Percentiles rank a stretch among this genome's conserved stretches.
Evolutionary conservation across 2,113 vertebrate genomes (phyloP).

Genomic region (Leptosomus discolor): DNA sequence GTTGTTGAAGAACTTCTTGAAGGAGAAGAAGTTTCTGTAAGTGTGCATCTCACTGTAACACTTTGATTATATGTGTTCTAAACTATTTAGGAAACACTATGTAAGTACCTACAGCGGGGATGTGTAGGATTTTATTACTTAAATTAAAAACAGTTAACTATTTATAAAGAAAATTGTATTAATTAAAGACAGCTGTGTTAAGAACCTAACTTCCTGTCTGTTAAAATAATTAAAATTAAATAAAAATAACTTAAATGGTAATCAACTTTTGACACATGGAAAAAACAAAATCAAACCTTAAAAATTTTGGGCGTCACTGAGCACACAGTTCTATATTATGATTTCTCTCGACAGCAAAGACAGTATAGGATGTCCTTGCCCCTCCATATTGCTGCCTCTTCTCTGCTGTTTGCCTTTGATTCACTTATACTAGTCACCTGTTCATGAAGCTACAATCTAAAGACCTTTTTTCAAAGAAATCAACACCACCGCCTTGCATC

Average conservation of each 20-base stretch:
- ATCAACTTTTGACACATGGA: not conserved
- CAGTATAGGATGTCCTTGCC: not conserved
- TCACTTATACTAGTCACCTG: not conserved
- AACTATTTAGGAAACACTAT: not conserved
- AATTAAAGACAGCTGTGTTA: not conserved
- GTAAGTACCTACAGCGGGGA: not conserved
- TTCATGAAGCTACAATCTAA: not conserved
- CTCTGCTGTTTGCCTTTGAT: not conserved
- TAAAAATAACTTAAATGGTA: not conserved
- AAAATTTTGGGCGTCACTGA: not conserved
- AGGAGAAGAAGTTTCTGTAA: constrained; percentile 95
- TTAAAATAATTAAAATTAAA: not conserved
- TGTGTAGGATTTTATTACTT: not conserved
- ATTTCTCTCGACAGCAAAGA: not conserved
- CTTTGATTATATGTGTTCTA: not conserved
- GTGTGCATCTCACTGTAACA: constrained; percentile 50
- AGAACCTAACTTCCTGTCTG: not conserved
- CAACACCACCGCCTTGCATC: not conserved
- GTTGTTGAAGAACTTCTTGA: constrained; percentile 94
- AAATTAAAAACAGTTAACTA: not conserved
- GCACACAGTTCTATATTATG: not conserved
- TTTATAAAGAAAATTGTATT: not conserved
- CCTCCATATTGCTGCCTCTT: not conserved
- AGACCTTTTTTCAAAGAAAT: not conserved
- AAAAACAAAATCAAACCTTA: not conserved